Base-by-base conservation (phyloP, 2,797 vertebrate species). In the Oreortyx pictus region DNA sequence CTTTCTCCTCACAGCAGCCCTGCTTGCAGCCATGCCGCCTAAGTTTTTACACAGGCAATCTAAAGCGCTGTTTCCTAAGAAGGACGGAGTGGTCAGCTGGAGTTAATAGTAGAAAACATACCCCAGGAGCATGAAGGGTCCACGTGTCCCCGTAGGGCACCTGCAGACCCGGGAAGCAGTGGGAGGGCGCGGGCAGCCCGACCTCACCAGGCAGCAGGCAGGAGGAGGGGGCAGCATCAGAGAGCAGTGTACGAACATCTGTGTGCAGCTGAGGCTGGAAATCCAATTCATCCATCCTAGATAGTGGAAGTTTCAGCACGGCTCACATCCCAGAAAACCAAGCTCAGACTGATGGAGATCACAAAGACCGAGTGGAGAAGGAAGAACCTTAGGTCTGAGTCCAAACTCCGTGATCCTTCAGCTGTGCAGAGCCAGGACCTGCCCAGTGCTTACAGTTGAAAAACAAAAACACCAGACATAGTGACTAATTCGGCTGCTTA, bases 41-140 rank as follows among this genome's bases (percentile, higher is more conserved):
- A 1, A 2, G n/a, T 3, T 44, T n/a, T 47, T 1, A 8, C 3
- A 24, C 3, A 11, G 68, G 14, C 19, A 14, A 5, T 2, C 14
- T 9, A 4, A 10, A 19, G 50, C 16, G 56, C 56, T 22, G 33
- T 1, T 31, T 12, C 20, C 39, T 0, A 15, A 46, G 50, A 56
- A 62, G 65, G 43, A 27, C 2, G 7, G 29, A 43, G 50, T 0
- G 44, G 24, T 2, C 29, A 13, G 0, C 20, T 1, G 64, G 27
- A 10, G 12, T 16, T 8, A 16, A 29, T 11, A n/a, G 20, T 1
- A 31, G 60, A 23, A 24, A 10, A 27, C 24, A 27, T 61, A 10
- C 17, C 23, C 22, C 3, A 2, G 43, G 49, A 59, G 20, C 22
- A 33, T 33, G 23, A 59, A 41, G 39, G 39, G 13, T 22, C 11